Evolutionary conservation across 2,888 invertebrate genomes (phyloP).

Genomic region (Zele albiditarsus): DNA sequence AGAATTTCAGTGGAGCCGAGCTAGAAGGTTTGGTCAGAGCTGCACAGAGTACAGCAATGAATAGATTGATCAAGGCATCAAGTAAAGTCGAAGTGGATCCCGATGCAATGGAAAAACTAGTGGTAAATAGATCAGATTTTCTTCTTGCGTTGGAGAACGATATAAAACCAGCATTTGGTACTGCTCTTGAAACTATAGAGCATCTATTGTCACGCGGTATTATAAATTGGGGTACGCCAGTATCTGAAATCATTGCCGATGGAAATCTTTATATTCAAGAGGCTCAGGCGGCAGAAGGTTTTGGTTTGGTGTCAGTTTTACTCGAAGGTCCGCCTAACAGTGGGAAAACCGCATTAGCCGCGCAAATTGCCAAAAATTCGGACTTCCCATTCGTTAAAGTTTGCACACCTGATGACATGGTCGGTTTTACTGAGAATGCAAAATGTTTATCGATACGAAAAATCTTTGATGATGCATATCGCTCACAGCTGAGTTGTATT

Average conservation of each 20-base stretch:
- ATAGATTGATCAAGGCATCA: slow-evolving; percentile 80
- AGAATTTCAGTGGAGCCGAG: slow-evolving; percentile 86
- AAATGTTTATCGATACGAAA: slow-evolving; percentile 96
- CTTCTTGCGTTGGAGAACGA: slow-evolving; percentile 82
- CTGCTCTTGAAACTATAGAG: slow-evolving; percentile 91
- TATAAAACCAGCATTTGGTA: slow-evolving; percentile 89
- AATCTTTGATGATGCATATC: slow-evolving; percentile 99
- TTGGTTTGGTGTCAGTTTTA: slow-evolving; percentile 90
- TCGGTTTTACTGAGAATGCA: slow-evolving; percentile 95
- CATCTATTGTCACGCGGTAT: slow-evolving; percentile 91
- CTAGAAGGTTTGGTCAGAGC: slow-evolving; percentile 84
- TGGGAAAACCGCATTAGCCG: slow-evolving; percentile 97
- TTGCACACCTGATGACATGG: slow-evolving; percentile 97
- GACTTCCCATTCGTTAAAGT: slow-evolving; percentile 99
- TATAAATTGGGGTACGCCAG: slow-evolving; percentile 93
- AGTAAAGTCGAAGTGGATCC: slow-evolving; percentile 81
- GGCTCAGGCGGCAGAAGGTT: slow-evolving; percentile 83
- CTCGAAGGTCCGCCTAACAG: slow-evolving; percentile 96
- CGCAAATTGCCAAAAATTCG: slow-evolving; percentile 94
- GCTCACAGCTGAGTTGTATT: slow-evolving; percentile 95
- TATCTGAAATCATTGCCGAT: slow-evolving; percentile 91
- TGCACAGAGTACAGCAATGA: slow-evolving; percentile 84
- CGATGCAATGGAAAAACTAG: slow-evolving; percentile 80
- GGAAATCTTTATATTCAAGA: slow-evolving; percentile 93
- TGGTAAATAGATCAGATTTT: slow-evolving; percentile 78